Evolutionary conservation across 1,140 invertebrate genomes (phyloP).

Genomic region (Nebria ingens): DNA sequence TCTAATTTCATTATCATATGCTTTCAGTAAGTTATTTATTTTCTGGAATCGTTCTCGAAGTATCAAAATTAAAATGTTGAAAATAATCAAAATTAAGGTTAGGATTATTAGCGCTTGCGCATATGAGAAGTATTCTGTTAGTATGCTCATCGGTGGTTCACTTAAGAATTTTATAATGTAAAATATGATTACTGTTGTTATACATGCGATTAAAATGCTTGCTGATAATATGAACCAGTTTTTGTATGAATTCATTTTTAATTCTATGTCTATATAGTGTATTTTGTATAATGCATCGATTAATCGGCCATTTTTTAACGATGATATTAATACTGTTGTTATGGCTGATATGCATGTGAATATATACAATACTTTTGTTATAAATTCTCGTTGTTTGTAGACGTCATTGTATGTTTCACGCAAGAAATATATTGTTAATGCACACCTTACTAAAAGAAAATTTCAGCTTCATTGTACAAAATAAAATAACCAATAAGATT

Average conservation of each 20-base stretch:
- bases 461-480: not conserved
- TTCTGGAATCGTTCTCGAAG: not conserved
- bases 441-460: not conserved
- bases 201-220: not conserved
- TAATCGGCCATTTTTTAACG: not conserved
- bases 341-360: not conserved
- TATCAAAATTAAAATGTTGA: not conserved
- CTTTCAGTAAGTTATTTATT: not conserved
- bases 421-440: not conserved
- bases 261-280: not conserved
- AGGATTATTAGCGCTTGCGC: not conserved
- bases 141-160: not conserved
- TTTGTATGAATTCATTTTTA: not conserved
- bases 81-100: not conserved
- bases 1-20: not conserved
- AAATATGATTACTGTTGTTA: not conserved
- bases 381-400: not conserved
- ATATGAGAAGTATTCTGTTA: not conserved
- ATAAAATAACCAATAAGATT: not conserved
- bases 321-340: not conserved
- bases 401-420: not conserved
- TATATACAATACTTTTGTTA: not conserved
- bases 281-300: not conserved
- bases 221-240: not conserved
- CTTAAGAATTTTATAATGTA: slow-evolving; percentile 2